Evolutionary conservation across 1,140 invertebrate species (phyloP), one percentile per base, ranked within the genome.

Genomic region (Zophobas morio): DNA sequence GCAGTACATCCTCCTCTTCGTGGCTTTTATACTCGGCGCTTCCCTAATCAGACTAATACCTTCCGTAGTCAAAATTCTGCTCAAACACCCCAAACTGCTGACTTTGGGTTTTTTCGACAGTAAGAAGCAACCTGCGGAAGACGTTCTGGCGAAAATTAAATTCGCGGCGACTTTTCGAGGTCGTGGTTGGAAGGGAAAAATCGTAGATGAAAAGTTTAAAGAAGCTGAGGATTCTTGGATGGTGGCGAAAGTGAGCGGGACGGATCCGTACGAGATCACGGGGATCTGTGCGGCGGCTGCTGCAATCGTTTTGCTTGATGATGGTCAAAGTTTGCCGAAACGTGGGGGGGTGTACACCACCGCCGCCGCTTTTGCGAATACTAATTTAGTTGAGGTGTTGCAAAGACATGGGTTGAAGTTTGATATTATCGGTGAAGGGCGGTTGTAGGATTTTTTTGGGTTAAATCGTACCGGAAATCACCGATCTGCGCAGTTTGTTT

Each of bases 231-330:
- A 91, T 56, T 94, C 94, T 82, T 90, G 87, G 42, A 85, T 96
- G 34, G 89, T 91, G 47, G 92, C 91, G 0, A 91, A 88, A 88
- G 87, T 92, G 32, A 80, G 46, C 51, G 91, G 90, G 34, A 82
- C 82, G 70, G 93, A 96, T 87, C 92, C 94, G 51, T 98, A 98
- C 88, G 92, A 94, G 4, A 90, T 92, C 0, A 97, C 96, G 0
- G 91, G 91, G 34, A 91, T 90, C 8, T 89, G 89, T 56, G 83
- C 95, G 76, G 82, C 97, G 1, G 88, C 92, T 70, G 89, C 91
- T 60, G 96, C 92, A 0, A 74, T 95, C 53, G 93, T 90, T 6
- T 88, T 98, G 70, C 86, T 97, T 0, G 90, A 90, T 49, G 95
- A 98, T 84, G 85, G 85, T 74, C 88, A 93, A 56, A 93, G 93